A percentile compares a stretch with the other conserved stretches of the same genome.
phyloP scores from a whole-genome alignment of 2,113 vertebrate species.

The Calyptommatus sinebrachiatus region DNA sequence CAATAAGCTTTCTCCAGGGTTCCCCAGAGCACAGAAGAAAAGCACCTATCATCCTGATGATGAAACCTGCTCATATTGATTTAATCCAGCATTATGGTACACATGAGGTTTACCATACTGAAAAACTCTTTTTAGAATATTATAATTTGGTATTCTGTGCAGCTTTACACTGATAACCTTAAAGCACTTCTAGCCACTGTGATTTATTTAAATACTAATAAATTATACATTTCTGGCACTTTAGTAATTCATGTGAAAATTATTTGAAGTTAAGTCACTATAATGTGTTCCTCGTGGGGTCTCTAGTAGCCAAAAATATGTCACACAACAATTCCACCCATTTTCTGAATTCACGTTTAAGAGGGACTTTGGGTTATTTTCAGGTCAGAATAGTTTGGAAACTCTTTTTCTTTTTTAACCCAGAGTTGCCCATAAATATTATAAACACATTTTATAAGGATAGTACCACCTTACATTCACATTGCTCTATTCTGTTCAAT shows the following conservation, averaged over 20 bases:
- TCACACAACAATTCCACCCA: conserved; percentile 54
- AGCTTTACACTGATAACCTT: conserved; percentile 46
- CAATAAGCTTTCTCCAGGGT: not conserved
- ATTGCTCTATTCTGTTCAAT: not conserved
- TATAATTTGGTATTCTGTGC: conserved; percentile 41
- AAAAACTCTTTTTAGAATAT: conserved; percentile 32
- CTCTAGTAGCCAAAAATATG: conserved; percentile 55
- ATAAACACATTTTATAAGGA: rapidly evolving
- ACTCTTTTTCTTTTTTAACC: not conserved
- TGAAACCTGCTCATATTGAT: not conserved
- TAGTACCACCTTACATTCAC: not conserved
- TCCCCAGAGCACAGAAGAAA: not conserved
- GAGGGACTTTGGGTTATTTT: conserved; percentile 32
- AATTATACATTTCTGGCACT: conserved; percentile 83
- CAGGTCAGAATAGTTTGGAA: conserved; percentile 4
- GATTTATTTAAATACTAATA: conserved; percentile 81
- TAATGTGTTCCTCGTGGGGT: conserved; percentile 57
- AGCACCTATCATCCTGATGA: not conserved
- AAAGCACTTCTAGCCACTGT: conserved; percentile 63
- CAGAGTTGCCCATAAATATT: rapidly evolving
- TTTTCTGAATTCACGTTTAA: conserved; percentile 46
- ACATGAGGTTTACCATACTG: not conserved
- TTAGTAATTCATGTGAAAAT: conserved; percentile 83
- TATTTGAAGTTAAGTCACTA: conserved; percentile 73
- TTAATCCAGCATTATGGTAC: rapidly evolving